Base-by-base conservation (phyloP, 2,888 invertebrate species). In the Brenthis daphne region DNA sequence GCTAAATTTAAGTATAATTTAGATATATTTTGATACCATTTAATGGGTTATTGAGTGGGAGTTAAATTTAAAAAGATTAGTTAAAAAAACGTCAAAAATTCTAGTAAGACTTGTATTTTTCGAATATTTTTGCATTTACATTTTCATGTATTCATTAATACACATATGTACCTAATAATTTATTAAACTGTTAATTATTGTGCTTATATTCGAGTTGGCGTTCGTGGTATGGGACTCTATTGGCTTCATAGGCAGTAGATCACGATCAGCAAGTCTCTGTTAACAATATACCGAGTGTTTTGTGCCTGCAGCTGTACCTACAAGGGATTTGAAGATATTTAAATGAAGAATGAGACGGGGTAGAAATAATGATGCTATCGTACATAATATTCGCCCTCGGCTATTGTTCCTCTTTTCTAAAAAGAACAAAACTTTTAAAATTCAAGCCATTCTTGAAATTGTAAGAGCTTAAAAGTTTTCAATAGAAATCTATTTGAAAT, bases 171-270 rank as follows among this genome's bases (percentile, higher is more conserved):
- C 11, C 11, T 20, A 20, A 43, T 43, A 11, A 11, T 2, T 43
- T 43, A 43, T 43, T 11, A 3, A 43, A 43, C 37, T 3, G 1
- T 43, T 43, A 43, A 43, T 43, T 43, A 8, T 43, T 43, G 8
- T 43, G 11, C 37, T 43, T 11, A 43, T 43, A 43, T 43, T 43
- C 37, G 37, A 43, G 11, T 43, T 43, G 2, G 11, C 53, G 60
- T 55, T 64, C 64, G 47, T 73, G 43, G 74, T 71, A 75, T 57
- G 69, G 67, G 65, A 48, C 56, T 71, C 61, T 67, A 79, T 79
- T 79, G 76, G 69, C 76, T 76, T 77, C 75, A 75, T 78, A 75
- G 73, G 48, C 64, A 65, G 60, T 70, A 68, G 65, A 72, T 74
- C 79, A 78, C 77, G 79, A 72, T 72, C 73, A 67, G 64, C 57